Evolutionary conservation across 2,888 invertebrate species (phyloP).

Genomic region (Conus canariensis): DNA sequence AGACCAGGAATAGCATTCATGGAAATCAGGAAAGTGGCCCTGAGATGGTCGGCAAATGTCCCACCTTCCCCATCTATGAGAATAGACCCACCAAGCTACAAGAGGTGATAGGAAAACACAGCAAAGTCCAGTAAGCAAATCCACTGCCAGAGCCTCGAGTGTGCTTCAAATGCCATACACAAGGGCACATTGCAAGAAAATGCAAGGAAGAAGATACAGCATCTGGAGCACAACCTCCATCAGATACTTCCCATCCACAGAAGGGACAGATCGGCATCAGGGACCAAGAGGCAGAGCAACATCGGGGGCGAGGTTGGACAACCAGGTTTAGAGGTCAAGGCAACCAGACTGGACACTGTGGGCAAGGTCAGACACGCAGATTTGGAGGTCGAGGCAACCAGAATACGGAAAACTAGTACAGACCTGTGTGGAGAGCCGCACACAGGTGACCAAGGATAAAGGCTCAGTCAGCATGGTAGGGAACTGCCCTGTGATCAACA

Average conservation of each 20-base stretch:
- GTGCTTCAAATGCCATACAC: background rate
- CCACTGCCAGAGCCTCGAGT: background rate
- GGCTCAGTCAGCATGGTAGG: background rate
- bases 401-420: background rate
- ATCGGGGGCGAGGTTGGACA: too few relatives aligned
- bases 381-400: background rate
- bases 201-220: background rate
- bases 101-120: background rate
- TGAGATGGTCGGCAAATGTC: background rate
- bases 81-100: background rate
- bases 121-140: background rate
- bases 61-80: background rate
- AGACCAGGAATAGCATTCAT: background rate
- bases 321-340: too few relatives aligned
- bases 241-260: background rate
- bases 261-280: background rate
- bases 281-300: background rate
- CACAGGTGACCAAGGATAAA: background rate
- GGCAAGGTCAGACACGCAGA: background rate
- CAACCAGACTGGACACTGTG: background rate
- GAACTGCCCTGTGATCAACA: background rate
- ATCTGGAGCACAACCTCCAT: too few relatives aligned
- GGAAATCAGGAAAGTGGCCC: background rate
- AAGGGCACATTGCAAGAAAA: background rate
- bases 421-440: background rate